Conservation (phyloP, 2,113 vertebrate genomes). For the Natator depressus region DNA sequence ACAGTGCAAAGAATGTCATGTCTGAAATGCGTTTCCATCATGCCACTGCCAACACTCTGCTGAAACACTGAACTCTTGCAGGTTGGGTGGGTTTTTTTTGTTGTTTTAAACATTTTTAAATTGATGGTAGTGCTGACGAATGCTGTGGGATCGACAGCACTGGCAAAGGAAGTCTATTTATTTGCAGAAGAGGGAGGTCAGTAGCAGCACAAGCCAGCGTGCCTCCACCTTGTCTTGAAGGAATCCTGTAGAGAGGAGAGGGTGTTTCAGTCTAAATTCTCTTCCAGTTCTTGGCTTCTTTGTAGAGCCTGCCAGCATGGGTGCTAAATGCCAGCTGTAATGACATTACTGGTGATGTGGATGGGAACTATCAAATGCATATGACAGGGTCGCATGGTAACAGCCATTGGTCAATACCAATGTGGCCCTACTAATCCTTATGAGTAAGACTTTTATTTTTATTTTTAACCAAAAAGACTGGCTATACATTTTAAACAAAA, state of each 20-base stretch:
- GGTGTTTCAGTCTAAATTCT: not conserved
- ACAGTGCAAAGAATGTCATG: not conserved
- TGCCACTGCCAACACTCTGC: not conserved
- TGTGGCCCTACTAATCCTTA: not conserved
- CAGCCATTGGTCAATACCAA: not conserved
- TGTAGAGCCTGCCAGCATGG: rapidly evolving
- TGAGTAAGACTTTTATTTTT: not conserved
- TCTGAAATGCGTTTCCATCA: not conserved
- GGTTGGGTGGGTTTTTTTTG: not conserved
- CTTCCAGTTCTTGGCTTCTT: not conserved
- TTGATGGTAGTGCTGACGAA: not conserved
- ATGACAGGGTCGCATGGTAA: rapidly evolving
- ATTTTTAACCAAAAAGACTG: not conserved
- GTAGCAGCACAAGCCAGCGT: rapidly evolving
- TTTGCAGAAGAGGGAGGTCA: not conserved
- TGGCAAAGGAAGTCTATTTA: not conserved
- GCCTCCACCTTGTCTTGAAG: not conserved
- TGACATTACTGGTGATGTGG: not conserved
- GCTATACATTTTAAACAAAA: slow-evolving; percentile 33
- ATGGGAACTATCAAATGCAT: not conserved
- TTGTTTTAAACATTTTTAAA: not conserved
- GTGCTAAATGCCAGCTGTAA: not conserved
- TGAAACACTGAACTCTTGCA: not conserved
- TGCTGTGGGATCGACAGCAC: not conserved
- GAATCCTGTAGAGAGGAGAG: not conserved